A percentile compares a stretch with the other conserved stretches of the same genome.
Conservation (phyloP, 2,888 invertebrate genomes). For the Formica aserva region DNA sequence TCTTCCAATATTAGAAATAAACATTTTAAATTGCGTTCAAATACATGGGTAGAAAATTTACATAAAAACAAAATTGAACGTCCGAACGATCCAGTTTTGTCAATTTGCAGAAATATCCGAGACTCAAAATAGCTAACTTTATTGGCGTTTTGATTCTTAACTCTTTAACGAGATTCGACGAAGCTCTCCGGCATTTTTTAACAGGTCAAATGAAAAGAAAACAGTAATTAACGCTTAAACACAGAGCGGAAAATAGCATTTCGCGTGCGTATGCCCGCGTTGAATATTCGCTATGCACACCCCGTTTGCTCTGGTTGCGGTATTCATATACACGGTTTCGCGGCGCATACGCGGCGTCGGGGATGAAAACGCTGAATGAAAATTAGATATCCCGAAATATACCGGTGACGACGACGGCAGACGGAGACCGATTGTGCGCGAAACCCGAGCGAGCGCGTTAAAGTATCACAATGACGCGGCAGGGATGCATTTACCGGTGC, state of each 20-base stretch:
- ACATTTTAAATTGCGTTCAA: not conserved
- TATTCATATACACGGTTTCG: conserved; percentile 16
- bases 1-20: not conserved
- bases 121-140: not conserved
- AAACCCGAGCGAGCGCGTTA: conserved; percentile 52
- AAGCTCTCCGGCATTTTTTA: conserved; percentile 12
- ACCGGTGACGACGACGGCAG: conserved; percentile 4
- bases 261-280: not conserved
- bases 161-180: conserved; percentile 6
- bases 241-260: conserved; percentile 40
- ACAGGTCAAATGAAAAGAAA: conserved; percentile 25
- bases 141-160: not conserved
- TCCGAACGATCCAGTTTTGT: not conserved
- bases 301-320: not conserved
- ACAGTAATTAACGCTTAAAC: conserved; percentile 38
- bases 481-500: conserved; percentile 73
- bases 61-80: not conserved
- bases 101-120: not conserved
- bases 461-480: conserved; percentile 73
- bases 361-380: conserved; percentile 62
- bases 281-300: conserved; percentile 36
- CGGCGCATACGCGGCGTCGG: not conserved
- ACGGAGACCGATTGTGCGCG: conserved; percentile 17
- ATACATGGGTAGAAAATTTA: not conserved
- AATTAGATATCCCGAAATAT: conserved; percentile 68